Conservation (phyloP, 2,113 vertebrate species). For the Anser cygnoides region DNA sequence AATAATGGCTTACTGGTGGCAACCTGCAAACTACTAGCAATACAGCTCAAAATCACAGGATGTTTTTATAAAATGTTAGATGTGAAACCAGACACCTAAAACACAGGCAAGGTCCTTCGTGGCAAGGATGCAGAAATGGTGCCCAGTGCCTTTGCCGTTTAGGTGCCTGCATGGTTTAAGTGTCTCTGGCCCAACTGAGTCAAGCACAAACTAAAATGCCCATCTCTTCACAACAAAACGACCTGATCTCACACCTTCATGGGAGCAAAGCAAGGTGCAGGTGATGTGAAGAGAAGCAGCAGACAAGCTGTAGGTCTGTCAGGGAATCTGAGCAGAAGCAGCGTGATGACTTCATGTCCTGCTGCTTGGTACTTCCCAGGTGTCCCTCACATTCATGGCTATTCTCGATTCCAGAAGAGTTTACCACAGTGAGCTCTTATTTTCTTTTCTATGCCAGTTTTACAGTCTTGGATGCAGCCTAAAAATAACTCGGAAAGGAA, state of each 20-base stretch:
- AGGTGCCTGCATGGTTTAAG: not conserved
- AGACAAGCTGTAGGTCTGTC: not conserved
- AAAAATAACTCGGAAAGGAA: not conserved
- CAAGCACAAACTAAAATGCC: not conserved
- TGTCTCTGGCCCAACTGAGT: too few species aligned
- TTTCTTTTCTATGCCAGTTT: not conserved
- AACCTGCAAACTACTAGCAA: not conserved
- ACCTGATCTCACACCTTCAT: not conserved
- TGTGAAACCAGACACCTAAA: not conserved
- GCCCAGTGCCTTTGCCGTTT: not conserved
- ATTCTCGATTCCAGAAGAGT: not conserved
- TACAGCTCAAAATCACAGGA: not conserved
- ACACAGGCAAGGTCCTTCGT: not conserved
- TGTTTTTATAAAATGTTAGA: not conserved
- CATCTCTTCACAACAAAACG: not conserved
- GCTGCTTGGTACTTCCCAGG: not conserved
- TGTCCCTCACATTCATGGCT: not conserved
- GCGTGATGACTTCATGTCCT: not conserved
- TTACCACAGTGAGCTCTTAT: not conserved
- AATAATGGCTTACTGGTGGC: not conserved
- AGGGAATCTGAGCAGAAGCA: not conserved
- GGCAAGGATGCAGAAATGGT: not conserved
- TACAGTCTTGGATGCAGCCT: not conserved
- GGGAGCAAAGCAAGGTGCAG: not conserved
- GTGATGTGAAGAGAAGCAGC: not conserved